phyloP scores from a whole-genome alignment of 2,113 vertebrate genomes.

The Brachirus orientalis region DNA sequence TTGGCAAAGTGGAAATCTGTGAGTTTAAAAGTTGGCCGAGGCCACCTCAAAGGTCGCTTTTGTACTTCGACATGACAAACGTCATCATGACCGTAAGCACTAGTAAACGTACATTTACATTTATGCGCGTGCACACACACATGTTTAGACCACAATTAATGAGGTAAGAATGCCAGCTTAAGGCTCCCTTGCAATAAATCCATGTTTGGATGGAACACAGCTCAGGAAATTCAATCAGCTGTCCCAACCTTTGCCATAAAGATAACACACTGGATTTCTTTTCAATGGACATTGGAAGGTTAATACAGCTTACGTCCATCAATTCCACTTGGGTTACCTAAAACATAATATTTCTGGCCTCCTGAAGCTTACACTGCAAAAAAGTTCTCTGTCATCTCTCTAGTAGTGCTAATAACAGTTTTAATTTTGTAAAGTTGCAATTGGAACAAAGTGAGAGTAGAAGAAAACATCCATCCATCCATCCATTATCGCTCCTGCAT shows the following conservation, averaged over 20 bases:
- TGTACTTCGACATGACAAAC: conserved; percentile 27
- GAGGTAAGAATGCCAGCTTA: conserved; percentile 62
- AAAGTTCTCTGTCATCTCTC: not conserved
- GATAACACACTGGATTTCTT: conserved; percentile 32
- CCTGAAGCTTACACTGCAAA: conserved; percentile 21
- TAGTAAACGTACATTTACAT: not conserved
- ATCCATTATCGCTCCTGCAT: too few species aligned
- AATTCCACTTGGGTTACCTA: conserved; percentile 13
- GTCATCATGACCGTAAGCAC: conserved; percentile 11
- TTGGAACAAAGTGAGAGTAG: not conserved
- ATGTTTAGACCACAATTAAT: conserved; percentile 49
- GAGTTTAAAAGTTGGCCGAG: conserved; percentile 56
- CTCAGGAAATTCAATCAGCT: conserved; percentile 70
- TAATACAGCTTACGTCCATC: conserved; percentile 42
- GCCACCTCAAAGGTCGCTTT: conserved; percentile 32
- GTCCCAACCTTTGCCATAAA: conserved; percentile 67
- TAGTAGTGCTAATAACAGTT: conserved; percentile 16
- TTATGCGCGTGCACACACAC: not conserved
- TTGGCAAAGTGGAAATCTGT: conserved; percentile 53
- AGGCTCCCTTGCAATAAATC: conserved; percentile 64
- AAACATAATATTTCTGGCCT: conserved; percentile 36
- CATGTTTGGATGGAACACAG: conserved; percentile 68
- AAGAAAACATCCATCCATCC: too few species aligned
- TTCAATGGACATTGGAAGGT: conserved; percentile 22
- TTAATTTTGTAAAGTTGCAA: conserved; percentile 5